Percentiles rank a stretch among this genome's conserved stretches.
Conservation (phyloP, 1,140 invertebrate genomes). For the Dreissena rostriformis region DNA sequence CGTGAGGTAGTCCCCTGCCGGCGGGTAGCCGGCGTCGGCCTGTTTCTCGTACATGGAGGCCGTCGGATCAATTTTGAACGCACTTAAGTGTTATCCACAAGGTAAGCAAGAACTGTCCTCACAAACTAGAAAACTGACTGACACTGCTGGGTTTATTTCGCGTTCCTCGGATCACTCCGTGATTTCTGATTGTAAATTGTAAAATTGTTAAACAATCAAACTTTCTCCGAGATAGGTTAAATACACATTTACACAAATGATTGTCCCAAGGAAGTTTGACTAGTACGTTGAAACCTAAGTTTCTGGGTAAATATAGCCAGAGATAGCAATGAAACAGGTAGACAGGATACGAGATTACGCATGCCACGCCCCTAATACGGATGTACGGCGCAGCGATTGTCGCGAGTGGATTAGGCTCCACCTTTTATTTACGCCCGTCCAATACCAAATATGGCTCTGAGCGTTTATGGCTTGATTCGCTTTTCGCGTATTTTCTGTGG, state of each 20-base stretch:
- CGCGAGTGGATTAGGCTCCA: slow-evolving; percentile 11
- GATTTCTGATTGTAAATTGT: no score
- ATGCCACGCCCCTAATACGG: slow-evolving; percentile 23
- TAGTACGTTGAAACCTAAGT: slow-evolving; percentile 44
- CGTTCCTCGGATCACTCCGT: no score
- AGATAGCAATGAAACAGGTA: slow-evolving; percentile 56
- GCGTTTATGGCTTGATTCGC: neutral
- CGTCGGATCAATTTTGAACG: slow-evolving; percentile 1
- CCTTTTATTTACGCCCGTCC: slow-evolving; percentile 45
- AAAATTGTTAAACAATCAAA: neutral
- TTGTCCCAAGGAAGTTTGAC: slow-evolving; percentile 54
- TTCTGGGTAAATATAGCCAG: slow-evolving; percentile 57
- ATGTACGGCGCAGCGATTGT: slow-evolving; percentile 8
- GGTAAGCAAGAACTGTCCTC: no score
- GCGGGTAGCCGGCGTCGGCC: slow-evolving; percentile 63
- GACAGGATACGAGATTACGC: slow-evolving; percentile 22
- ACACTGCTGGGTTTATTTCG: no score
- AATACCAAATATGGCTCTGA: slow-evolving; percentile 36
- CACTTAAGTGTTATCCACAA: no score
- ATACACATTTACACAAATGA: slow-evolving; percentile 38
- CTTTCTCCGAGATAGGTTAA: neutral
- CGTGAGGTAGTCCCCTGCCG: slow-evolving; percentile 66
- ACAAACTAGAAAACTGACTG: no score
- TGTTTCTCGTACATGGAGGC: slow-evolving; percentile 68
- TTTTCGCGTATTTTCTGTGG: neutral